Percentiles rank a stretch among this genome's conserved stretches.
These are phyloP conservation scores for Merops nubicus DNA, from an alignment of 2,113 vertebrate genomes.

Conservation along the genomic window DNA sequence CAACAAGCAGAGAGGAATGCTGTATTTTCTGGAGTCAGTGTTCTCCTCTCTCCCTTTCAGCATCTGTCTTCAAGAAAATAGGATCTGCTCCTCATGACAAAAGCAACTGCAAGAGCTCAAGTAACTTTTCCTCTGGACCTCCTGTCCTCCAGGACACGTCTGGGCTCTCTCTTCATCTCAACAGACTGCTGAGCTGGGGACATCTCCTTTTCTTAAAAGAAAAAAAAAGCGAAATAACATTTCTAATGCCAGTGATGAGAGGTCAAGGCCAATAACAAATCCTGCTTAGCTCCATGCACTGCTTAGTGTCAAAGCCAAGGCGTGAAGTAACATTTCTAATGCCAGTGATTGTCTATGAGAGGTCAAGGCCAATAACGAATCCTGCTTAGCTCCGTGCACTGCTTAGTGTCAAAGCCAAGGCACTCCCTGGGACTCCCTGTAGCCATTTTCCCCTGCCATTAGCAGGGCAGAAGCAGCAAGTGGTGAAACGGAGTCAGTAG, in stretches of 20 bases:
- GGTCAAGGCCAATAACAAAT: background rate
- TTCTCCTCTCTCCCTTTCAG: background rate
- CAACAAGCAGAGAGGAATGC: background rate
- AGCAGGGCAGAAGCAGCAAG: background rate
- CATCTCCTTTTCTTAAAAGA: background rate
- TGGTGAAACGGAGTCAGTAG: background rate
- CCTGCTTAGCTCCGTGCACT: background rate
- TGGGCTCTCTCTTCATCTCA: background rate
- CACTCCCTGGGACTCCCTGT: background rate
- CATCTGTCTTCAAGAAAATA: background rate
- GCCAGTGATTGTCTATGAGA: background rate
- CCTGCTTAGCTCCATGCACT: background rate
- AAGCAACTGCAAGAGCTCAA: background rate
- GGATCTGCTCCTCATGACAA: rapidly evolving
- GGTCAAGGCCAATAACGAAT: background rate
- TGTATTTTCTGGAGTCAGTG: background rate
- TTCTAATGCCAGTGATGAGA: background rate
- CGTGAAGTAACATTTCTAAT: background rate
- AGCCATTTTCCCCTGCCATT: background rate
- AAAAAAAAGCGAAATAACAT: background rate
- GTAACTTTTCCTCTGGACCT: background rate
- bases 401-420: background rate
- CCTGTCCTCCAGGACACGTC: background rate
- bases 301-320: background rate
- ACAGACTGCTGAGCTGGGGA: rapidly evolving